Percentiles rank a stretch among this genome's conserved stretches.
Evolutionary conservation across 2,797 vertebrate species (phyloP).

Genomic region (Taeniopygia guttata): DNA sequence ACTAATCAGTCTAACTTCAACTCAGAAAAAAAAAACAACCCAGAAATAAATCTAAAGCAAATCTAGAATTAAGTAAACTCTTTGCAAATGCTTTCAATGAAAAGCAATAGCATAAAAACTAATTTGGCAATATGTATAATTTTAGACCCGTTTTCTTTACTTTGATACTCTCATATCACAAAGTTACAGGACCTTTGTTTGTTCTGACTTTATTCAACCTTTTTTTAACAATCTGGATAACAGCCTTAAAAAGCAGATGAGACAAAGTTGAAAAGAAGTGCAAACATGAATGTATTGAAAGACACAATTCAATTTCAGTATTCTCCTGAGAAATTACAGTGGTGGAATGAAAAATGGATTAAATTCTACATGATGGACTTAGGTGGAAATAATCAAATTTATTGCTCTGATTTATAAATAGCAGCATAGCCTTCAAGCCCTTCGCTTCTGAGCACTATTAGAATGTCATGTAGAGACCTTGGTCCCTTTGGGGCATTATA

Average conservation of each 20-base stretch:
- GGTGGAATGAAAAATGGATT: not conserved
- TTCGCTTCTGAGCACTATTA: not conserved
- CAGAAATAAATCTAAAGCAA: not conserved
- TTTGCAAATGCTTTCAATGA: not conserved
- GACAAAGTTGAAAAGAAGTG: not conserved
- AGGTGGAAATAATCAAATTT: not conserved
- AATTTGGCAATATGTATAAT: not conserved
- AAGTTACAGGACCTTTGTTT: not conserved
- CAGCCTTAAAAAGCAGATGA: not conserved
- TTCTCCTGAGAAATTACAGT: not conserved
- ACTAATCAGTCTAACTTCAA: not conserved
- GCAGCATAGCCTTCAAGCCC: not conserved
- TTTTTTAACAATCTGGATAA: not conserved
- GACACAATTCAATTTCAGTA: not conserved
- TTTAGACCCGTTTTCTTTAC: not conserved
- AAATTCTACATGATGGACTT: not conserved
- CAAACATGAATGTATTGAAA: not conserved
- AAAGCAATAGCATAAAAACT: not conserved
- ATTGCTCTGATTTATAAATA: not conserved
- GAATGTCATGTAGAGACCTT: fast-evolving
- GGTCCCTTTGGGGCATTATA: not conserved
- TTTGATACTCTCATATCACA: not conserved
- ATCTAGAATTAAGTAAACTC: not conserved
- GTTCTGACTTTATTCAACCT: not conserved
- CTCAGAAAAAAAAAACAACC: not conserved